Conservation (phyloP, 1,140 invertebrate genomes). For the Trinorchestia longiramus region DNA sequence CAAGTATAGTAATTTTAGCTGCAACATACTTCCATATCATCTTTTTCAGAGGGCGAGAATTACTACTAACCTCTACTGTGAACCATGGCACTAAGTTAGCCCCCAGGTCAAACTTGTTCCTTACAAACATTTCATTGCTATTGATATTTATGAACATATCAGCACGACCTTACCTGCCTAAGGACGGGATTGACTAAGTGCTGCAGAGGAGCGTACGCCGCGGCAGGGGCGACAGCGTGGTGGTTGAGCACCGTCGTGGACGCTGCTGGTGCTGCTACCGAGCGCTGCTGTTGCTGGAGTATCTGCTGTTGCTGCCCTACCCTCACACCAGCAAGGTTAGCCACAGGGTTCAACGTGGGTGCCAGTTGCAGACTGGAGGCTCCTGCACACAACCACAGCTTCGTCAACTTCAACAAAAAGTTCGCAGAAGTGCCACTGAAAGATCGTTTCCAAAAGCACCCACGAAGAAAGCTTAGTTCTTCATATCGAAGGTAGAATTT, state of each 20-base stretch:
- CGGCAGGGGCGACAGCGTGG: conserved; percentile 15
- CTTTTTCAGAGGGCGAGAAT: neutral
- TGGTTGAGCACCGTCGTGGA: conserved; percentile 24
- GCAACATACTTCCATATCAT: neutral
- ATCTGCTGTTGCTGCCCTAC: neutral
- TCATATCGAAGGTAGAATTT: too few relatives aligned
- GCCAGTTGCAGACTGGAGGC: neutral
- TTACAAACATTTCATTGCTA: neutral
- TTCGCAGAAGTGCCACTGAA: too few relatives aligned
- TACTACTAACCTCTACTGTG: too few relatives aligned
- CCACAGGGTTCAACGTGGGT: neutral
- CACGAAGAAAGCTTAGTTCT: too few relatives aligned
- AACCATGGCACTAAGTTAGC: neutral
- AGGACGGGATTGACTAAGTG: conserved; percentile 25
- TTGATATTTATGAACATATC: neutral
- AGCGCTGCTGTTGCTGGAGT: neutral
- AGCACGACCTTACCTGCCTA: neutral
- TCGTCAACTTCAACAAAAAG: too few relatives aligned
- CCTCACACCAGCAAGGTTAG: neutral
- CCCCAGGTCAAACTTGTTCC: neutral
- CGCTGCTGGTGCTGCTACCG: neutral
- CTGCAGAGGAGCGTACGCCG: conserved; percentile 21
- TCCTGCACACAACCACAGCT: neutral
- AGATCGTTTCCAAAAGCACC: too few relatives aligned
- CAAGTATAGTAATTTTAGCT: neutral